A percentile compares a stretch with the other conserved stretches of the same genome.
Evolutionary conservation across 1,140 invertebrate genomes (phyloP).

Genomic region (Drosophila sulfurigaster): DNA sequence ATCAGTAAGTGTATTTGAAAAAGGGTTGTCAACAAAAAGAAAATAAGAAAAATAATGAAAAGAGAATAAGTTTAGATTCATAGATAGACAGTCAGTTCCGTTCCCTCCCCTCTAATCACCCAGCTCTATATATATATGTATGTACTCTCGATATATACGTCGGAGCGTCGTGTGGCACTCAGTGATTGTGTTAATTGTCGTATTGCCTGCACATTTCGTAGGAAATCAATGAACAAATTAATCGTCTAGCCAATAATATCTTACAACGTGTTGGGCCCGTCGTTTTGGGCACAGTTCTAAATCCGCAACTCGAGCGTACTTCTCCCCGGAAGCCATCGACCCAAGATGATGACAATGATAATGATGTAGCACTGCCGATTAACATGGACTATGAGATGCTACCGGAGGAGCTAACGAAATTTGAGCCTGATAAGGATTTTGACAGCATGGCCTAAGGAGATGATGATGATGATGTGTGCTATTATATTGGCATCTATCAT

Average conservation of each 20-base stretch:
- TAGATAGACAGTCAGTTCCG: too few relatives aligned
- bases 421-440: slow-evolving; percentile 66
- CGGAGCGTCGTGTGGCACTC: slow-evolving; percentile 22
- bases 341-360: slow-evolving; percentile 25
- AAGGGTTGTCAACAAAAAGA: neutral
- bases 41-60: too few relatives aligned
- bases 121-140: too few relatives aligned
- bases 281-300: slow-evolving; percentile 72
- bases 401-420: slow-evolving; percentile 61
- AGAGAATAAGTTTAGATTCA: too few relatives aligned
- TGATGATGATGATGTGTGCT: too few relatives aligned
- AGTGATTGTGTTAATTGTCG: slow-evolving; percentile 60
- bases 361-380: slow-evolving; percentile 8
- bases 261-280: slow-evolving; percentile 76
- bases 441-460: slow-evolving; percentile 32
- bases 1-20: neutral
- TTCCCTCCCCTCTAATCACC: too few relatives aligned
- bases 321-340: slow-evolving; percentile 1
- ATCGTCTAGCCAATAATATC: slow-evolving; percentile 81
- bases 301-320: slow-evolving; percentile 58
- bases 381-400: slow-evolving; percentile 63
- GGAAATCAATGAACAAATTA: slow-evolving; percentile 82
- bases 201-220: slow-evolving; percentile 67
- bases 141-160: neutral
- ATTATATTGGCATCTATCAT: slow-evolving; percentile 12